phyloP scores from a whole-genome alignment of 1,140 invertebrate species.

The Ericerus pela region DNA sequence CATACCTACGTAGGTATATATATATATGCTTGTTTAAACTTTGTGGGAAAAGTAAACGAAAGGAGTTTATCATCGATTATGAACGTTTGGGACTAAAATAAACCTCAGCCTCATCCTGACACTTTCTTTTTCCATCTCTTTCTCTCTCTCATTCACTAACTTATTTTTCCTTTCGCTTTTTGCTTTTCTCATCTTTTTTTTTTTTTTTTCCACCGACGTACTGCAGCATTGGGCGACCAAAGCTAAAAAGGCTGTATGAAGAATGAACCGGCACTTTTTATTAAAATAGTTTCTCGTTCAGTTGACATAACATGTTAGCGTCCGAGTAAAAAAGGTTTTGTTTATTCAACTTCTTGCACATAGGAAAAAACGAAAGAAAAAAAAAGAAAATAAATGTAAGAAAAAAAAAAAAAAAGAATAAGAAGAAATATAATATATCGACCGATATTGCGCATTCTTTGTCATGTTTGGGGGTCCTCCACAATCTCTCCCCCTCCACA shows the following conservation, averaged over 20 bases:
- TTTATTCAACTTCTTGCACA: slow-evolving; percentile 5
- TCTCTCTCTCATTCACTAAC: slow-evolving; percentile 7
- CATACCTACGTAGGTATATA: no score
- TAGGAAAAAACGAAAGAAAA: slow-evolving; percentile 6
- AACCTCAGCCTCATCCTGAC: slow-evolving; percentile 1
- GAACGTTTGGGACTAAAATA: slow-evolving; percentile 3
- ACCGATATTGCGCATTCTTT: slow-evolving; percentile 14
- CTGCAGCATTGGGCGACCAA: not conserved
- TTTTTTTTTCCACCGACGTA: not conserved
- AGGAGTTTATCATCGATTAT: slow-evolving; percentile 11
- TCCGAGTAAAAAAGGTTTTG: slow-evolving; percentile 10
- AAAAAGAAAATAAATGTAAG: no score
- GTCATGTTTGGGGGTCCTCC: slow-evolving; percentile 5
- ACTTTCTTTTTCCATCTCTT: slow-evolving; percentile 8
- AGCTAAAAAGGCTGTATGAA: slow-evolving; percentile 4
- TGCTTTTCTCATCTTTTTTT: slow-evolving; percentile 10
- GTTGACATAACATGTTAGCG: slow-evolving; percentile 9
- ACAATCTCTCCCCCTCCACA: no score
- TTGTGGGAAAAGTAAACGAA: slow-evolving; percentile 8
- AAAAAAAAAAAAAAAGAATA: no score
- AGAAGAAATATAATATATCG: no score
- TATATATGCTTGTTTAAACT: slow-evolving; percentile 1
- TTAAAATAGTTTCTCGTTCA: slow-evolving; percentile 9
- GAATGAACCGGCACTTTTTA: slow-evolving; percentile 13
- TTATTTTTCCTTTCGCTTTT: slow-evolving; percentile 5